A percentile compares a stretch with the other conserved stretches of the same genome.
phyloP scores from a whole-genome alignment of 2,888 invertebrate species.

The Drosophila anomalipes region DNA sequence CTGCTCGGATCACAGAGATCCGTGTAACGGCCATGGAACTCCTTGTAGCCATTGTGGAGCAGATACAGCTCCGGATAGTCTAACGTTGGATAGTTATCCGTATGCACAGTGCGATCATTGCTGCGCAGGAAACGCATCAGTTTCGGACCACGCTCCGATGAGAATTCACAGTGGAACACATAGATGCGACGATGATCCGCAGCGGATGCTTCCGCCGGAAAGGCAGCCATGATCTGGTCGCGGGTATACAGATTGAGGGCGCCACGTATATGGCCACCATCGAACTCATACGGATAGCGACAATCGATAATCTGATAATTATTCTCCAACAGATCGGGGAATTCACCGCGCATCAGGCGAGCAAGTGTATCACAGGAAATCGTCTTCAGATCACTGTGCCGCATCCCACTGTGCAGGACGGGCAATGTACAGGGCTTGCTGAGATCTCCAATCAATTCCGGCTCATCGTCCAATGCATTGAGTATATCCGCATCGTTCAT shows the following conservation, averaged over 20 bases:
- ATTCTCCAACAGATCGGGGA: slow-evolving; percentile 87
- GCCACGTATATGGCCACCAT: slow-evolving; percentile 94
- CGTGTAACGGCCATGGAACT: slow-evolving; percentile 90
- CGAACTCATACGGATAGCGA: slow-evolving; percentile 97
- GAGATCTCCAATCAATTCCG: slow-evolving; percentile 94
- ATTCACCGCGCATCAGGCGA: slow-evolving; percentile 90
- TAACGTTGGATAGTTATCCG: slow-evolving; percentile 92
- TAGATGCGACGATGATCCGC: slow-evolving; percentile 88
- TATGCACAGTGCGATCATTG: slow-evolving; percentile 92
- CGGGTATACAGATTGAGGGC: slow-evolving; percentile 94
- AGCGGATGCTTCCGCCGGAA: slow-evolving; percentile 82
- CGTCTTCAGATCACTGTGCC: slow-evolving; percentile 92
- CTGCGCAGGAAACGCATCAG: slow-evolving; percentile 94
- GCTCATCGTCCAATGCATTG: slow-evolving; percentile 89
- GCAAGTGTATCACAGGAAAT: slow-evolving; percentile 91
- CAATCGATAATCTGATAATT: slow-evolving; percentile 94
- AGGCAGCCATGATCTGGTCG: slow-evolving; percentile 89
- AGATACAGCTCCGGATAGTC: slow-evolving; percentile 97
- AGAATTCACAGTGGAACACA: slow-evolving; percentile 99
- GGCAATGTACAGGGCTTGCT: slow-evolving; percentile 91
- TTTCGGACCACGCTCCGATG: slow-evolving; percentile 96
- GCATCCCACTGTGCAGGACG: slow-evolving; percentile 87
- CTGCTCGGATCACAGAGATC: slow-evolving; percentile 90
- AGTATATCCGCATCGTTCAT: slow-evolving; percentile 91
- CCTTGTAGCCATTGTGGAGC: slow-evolving; percentile 95